A percentile compares a stretch with the other conserved stretches of the same genome.
Conservation (phyloP, 2,113 vertebrate species). For the human region GRCh38 chrX:134568501-134569000, state of each 20-base stretch:
- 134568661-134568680: not conserved
- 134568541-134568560: not conserved
- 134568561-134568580: not conserved
- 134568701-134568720: not conserved
- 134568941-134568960: not conserved
- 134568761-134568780: not conserved
- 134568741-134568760: not conserved
- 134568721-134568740: not conserved
- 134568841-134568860: not conserved
- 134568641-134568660: conserved; percentile 7
- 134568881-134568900: not conserved
- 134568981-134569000: not conserved
- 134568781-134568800: not conserved
- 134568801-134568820: not conserved
- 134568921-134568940: not conserved
- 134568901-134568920: not conserved
- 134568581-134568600: conserved; percentile 29
- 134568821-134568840: not conserved
- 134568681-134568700: not conserved
- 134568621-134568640: not conserved
- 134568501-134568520: conserved; percentile 14
- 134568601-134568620: not conserved
- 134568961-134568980: not conserved
- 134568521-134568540: not conserved
- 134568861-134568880: no score